Evolutionary conservation across 2,113 vertebrate species (phyloP), one percentile per base, ranked within the genome.

Genomic region (cattle (Bos taurus)): DNA sequence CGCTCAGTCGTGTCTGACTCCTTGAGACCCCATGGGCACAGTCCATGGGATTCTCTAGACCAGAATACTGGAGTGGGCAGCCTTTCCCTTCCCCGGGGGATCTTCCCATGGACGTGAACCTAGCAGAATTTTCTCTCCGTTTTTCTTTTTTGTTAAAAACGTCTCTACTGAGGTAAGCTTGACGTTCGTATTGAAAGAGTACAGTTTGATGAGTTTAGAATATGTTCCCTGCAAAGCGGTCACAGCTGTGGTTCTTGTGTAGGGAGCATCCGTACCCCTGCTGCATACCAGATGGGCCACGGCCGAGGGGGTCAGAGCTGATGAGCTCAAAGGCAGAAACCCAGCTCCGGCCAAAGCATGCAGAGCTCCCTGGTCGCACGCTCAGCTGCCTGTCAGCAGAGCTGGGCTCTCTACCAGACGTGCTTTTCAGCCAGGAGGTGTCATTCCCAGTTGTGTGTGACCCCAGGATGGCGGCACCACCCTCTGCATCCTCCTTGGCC

Each of bases 401-500:
- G 40, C 57, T 19, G 40, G 48, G 16, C 15, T 56, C 21, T 36
- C 23, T 23, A 3, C 59, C 52, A 28, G 36, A 30, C 1, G 0
- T 43, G 40, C 57, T 50, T 67, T 86, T 48, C 30, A 15, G 25
- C 86, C 48, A 33, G 25, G 19, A 21, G 13, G 54, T 0, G 0
- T 52, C 13, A 1, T 23, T 36, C 40, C 59, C 0, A 0, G 50
- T n/a, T 7, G 0, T 1, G 10, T 33, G 28, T 86, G 71, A 28
- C 13, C 48, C 71, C 28, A 19, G 88, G 52, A 54, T 54, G 57
- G 54, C 13, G 40, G 86, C 11, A 2, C 50, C 7, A 4, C 56
- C 28, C 56, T 74, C 26, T 46, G 23, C 56, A 11, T 25, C 71
- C 62, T 46, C 54, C 67, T 74, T 52, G 71, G 15, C 26, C 81